Conservation (phyloP, 2,113 vertebrate genomes). For the Puffinus mauretanicus region DNA sequence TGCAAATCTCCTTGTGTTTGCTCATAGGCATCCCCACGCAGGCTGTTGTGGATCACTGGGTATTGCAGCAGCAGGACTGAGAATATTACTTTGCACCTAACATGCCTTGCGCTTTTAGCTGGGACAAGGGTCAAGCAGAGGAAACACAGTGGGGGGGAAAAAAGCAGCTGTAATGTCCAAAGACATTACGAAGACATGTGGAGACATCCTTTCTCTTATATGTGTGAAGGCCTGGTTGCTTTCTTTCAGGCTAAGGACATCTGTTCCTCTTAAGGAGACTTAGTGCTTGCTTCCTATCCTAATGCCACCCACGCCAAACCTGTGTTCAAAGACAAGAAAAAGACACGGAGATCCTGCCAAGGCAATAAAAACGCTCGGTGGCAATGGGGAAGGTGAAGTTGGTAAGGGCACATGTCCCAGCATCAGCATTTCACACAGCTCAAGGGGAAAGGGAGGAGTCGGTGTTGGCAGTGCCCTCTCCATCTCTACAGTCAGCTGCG, state of each 20-base stretch:
- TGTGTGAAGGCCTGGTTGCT: neutral
- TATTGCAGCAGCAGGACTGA: neutral
- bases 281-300: neutral
- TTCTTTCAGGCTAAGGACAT: neutral
- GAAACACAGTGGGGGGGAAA: neutral
- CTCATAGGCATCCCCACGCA: neutral
- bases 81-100: neutral
- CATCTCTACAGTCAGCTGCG: neutral
- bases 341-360: neutral
- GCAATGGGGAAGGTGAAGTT: neutral
- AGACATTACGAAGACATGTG: neutral
- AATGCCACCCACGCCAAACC: neutral
- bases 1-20: slow-evolving; percentile 4
- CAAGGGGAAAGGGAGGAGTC: neutral
- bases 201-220: neutral
- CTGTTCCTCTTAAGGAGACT: neutral
- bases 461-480: neutral
- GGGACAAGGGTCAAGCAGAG: neutral
- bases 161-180: neutral
- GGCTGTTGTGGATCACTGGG: neutral
- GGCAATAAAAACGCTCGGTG: neutral
- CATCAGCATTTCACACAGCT: neutral
- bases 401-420: neutral
- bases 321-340: neutral
- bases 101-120: neutral